These are phyloP conservation scores for Machimus rusticus DNA, from an alignment of 2,888 invertebrate genomes.

Conservation along the genomic window DNA sequence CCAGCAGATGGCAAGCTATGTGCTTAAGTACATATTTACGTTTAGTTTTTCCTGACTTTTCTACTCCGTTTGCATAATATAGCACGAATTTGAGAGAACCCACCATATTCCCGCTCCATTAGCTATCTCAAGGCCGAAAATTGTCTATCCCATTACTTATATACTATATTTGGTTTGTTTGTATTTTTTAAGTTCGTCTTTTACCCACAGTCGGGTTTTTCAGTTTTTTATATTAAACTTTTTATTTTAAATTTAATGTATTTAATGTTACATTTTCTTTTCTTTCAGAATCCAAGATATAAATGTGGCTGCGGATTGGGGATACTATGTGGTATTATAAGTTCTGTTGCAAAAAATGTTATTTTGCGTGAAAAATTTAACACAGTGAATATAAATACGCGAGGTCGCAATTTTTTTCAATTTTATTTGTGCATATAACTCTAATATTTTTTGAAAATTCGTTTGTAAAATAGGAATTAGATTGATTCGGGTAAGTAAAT, in stretches of 20 bases:
- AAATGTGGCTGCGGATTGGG: neutral
- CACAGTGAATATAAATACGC: neutral
- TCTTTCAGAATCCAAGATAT: neutral
- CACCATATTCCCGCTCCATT: too few species aligned
- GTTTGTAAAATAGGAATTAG: neutral
- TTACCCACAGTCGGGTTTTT: too few species aligned
- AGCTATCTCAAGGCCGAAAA: too few species aligned
- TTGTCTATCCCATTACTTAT: too few species aligned
- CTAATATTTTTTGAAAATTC: neutral
- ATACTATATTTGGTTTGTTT: too few species aligned
- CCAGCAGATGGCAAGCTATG: too few species aligned
- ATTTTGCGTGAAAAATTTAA: neutral
- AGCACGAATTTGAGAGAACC: too few species aligned
- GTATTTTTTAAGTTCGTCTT: too few species aligned
- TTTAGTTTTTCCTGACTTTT: too few species aligned
- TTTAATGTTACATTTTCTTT: neutral
- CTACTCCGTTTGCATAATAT: too few species aligned
- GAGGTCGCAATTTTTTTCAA: neutral
- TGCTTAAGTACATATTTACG: too few species aligned
- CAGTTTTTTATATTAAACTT: neutral
- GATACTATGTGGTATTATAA: neutral
- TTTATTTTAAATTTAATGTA: neutral
- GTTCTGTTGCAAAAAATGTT: neutral
- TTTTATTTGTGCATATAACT: neutral
- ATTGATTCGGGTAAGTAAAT: neutral